phyloP scores from a whole-genome alignment of 64 coral and sea anemone genomes.

The Catalaphyllia jardinei region DNA sequence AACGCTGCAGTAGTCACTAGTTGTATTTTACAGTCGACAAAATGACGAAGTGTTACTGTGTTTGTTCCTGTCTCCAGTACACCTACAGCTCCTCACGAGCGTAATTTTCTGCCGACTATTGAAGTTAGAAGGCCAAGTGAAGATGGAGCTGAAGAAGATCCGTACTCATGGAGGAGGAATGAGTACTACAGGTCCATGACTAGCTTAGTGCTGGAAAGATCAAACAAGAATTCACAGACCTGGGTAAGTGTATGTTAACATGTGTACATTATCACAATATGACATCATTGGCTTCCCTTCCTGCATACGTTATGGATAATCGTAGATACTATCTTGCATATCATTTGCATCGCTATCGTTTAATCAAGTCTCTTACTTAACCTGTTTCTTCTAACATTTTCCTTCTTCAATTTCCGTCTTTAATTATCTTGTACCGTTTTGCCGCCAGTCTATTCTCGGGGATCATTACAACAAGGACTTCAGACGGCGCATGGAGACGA shows the following conservation, averaged over 20 bases:
- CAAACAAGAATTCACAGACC: slow-evolving; percentile 47
- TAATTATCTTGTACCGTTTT: background rate
- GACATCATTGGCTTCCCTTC: no score
- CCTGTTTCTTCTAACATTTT: no score
- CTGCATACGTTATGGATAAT: no score
- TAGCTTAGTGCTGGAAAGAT: slow-evolving; percentile 70
- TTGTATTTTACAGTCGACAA: background rate
- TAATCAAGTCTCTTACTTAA: no score
- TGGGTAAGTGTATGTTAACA: slow-evolving; percentile 61
- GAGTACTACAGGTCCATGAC: slow-evolving; percentile 83
- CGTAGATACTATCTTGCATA: no score
- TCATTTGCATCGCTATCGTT: no score
- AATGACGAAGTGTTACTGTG: background rate
- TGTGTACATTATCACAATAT: background rate
- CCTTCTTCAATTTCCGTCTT: background rate
- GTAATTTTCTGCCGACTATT: slow-evolving; percentile 58
- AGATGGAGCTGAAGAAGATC: slow-evolving; percentile 49
- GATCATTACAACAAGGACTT: slow-evolving; percentile 92
- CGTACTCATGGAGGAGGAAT: slow-evolving; percentile 56
- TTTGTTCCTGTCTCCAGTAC: background rate
- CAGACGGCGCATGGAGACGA: slow-evolving; percentile 85
- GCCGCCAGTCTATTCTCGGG: slow-evolving; percentile 81
- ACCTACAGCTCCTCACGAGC: slow-evolving; percentile 7
- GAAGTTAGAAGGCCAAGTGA: background rate
- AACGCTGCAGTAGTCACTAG: background rate